These are phyloP conservation scores for Leucophora obtusa DNA, from an alignment of 2,888 invertebrate species.

Conservation along the genomic window DNA sequence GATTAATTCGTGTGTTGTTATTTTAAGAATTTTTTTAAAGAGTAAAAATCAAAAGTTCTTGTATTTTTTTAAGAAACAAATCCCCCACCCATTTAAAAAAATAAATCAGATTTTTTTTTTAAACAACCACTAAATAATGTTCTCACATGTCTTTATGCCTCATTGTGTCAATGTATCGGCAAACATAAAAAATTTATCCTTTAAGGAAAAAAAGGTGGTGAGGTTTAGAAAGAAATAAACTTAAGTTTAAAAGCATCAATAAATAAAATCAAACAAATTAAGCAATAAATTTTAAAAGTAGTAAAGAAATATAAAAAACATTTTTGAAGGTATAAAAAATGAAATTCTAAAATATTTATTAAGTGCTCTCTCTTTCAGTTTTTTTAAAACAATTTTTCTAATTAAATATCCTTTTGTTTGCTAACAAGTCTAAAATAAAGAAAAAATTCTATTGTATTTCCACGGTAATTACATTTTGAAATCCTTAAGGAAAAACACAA, in stretches of 20 bases:
- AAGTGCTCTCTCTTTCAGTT: background rate
- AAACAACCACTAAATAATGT: slow-evolving; percentile 40
- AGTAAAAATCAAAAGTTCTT: slow-evolving; percentile 36
- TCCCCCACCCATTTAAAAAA: slow-evolving; percentile 17
- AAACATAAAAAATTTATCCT: slow-evolving; percentile 13
- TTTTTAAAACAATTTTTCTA: slow-evolving; percentile 3
- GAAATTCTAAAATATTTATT: background rate
- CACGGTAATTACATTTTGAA: slow-evolving; percentile 47
- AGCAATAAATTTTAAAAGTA: slow-evolving; percentile 44
- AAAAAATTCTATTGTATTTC: background rate
- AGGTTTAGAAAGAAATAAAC: background rate
- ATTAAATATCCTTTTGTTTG: slow-evolving; percentile 23
- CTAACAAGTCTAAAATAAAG: background rate
- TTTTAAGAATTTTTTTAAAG: slow-evolving; percentile 8
- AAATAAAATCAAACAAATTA: slow-evolving; percentile 54
- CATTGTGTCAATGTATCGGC: slow-evolving; percentile 49
- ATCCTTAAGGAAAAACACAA: slow-evolving; percentile 26
- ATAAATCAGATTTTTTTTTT: slow-evolving; percentile 16
- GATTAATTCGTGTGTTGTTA: slow-evolving; percentile 54
- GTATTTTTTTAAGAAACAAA: slow-evolving; percentile 13
- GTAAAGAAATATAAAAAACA: background rate
- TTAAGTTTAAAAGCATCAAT: slow-evolving; percentile 47
- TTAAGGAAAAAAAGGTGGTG: background rate
- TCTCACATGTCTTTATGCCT: slow-evolving; percentile 43
- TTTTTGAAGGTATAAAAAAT: background rate